Evolutionary conservation across 2,797 vertebrate genomes (phyloP), one percentile per base, ranked within the genome.

Genomic region (Rhinatrema bivittatum): DNA sequence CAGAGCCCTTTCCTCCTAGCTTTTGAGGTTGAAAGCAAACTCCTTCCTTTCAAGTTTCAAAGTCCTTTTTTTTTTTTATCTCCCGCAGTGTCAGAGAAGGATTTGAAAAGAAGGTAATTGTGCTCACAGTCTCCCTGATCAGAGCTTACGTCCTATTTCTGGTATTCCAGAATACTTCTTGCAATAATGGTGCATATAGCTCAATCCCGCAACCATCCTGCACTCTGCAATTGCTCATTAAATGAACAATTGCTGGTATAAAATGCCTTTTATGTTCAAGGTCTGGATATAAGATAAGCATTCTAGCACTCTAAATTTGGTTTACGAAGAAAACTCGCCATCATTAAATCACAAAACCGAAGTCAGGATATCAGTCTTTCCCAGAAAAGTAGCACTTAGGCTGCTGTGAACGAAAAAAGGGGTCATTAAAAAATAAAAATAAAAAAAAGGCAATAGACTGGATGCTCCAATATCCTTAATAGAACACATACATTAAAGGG

Each of bases 91-190:
- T 97, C 95, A 97, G 95, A 94, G 93, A 98, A 98, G 93, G 93
- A 98, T 98, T 98, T 97, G 94, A 97, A 97, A 96, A 97, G 94
- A 93, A 97, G 91, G 94, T 98, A 98, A 98, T 98, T 97, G 95
- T 98, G 92, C 91, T 95, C 93, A 80, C 91, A 93, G 91, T 93
- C 91, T 87, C 89, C 89, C 90, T 95, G 93, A 98, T 98, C 95
- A 98, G 92, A 98, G 93, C 91, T 87, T 91, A 92, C 88, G 87
- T 91, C 90, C 89, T 85, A 80, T 88, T 93, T 96, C 91, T 94
- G 89, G 91, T 96, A 95, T 96, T 95, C 92, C 90, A 93, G 89
- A 88, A 91, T 93, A 91, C 91, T 92, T 92, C 90, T 91, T 79
- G 86, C 86, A 89, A 92, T 94, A 95, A 97, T 94, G 80, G 90